Evolutionary conservation across 2,797 vertebrate species (phyloP), one percentile per base, ranked within the genome.

Genomic region (Karalla daura): DNA sequence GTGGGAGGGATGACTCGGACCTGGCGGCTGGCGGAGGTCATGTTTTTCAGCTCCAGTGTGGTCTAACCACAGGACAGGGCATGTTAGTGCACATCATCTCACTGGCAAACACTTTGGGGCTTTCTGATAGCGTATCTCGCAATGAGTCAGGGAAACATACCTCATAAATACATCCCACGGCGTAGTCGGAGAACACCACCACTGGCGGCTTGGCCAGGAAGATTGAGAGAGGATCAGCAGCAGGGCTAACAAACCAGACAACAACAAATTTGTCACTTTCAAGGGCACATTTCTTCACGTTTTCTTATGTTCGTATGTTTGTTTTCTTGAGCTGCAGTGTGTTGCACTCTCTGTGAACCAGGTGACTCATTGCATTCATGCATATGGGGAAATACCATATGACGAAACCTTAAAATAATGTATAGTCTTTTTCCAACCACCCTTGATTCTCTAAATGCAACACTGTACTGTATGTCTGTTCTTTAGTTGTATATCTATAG

Each of bases 1-100:
- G 91, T 91, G 0, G 98, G 97, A 1, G 96, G 96, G 63, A 96
- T 91, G 78, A 98, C 90, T 15, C 96, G 90, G 28, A 97, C n/a
- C 7, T 89, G 87, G 4, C 95, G 96, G 80, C 95, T 90, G 5
- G 93, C 92, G 1, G 95, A 91, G 0, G 96, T 96, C 82, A 94
- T 28, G 45, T 99, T 99, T 85, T 91, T 95, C 53, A 99, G 85
- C 59, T 96, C 94, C 61, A 99, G 13, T 0, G 88, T 93, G 21
- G 87, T 94, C 98, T 99, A 41, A 20, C n/a, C 37, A 46, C 9
- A 45, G 41, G 54, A 61, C 3, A 25, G 28, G 6, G 18, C 18
- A 41, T 11, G 46, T 73, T 49, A 71, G 10, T 37, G 24, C 35
- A 43, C 1, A 41, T 32, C 24, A 36, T 32, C 5, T 46, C 12